These are phyloP conservation scores for Cephalotes varians DNA, from an alignment of 2,888 invertebrate genomes.

Conservation along the genomic window DNA sequence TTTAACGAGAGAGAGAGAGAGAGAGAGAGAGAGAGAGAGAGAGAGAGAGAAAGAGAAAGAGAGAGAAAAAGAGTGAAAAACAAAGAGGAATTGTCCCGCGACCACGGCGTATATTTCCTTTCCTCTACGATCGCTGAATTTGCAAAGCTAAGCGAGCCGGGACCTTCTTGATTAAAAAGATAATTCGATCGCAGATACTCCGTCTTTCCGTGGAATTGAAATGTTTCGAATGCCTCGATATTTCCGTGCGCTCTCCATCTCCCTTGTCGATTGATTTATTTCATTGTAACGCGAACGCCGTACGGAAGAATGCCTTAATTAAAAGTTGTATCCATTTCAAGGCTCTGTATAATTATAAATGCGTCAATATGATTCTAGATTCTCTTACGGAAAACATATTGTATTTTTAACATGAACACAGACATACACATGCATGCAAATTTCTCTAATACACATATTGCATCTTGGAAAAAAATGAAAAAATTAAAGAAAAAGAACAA, in stretches of 20 bases:
- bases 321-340: conserved; percentile 49
- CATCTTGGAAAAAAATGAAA: neutral
- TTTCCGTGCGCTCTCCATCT: conserved; percentile 20
- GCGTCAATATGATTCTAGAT: conserved; percentile 25
- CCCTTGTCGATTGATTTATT: conserved; percentile 49
- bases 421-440: neutral
- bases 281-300: conserved; percentile 30
- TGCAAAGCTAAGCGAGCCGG: conserved; percentile 51
- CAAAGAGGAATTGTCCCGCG: conserved; percentile 28
- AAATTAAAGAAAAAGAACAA: neutral
- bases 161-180: conserved; percentile 53
- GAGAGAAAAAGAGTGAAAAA: neutral
- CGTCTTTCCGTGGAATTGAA: conserved; percentile 44
- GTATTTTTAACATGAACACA: conserved; percentile 6
- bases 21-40: neutral
- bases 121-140: conserved; percentile 40
- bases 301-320: conserved; percentile 47
- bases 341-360: conserved; percentile 35
- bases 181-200: conserved; percentile 42
- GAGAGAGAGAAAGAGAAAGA: too few relatives aligned
- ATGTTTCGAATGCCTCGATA: conserved; percentile 51
- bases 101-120: conserved; percentile 31
- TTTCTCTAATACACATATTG: neutral
- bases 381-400: neutral
- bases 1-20: conserved; percentile 63